These are phyloP conservation scores for Agapetus fuscipes DNA, from an alignment of 2,888 invertebrate species.

Conservation along the genomic window DNA sequence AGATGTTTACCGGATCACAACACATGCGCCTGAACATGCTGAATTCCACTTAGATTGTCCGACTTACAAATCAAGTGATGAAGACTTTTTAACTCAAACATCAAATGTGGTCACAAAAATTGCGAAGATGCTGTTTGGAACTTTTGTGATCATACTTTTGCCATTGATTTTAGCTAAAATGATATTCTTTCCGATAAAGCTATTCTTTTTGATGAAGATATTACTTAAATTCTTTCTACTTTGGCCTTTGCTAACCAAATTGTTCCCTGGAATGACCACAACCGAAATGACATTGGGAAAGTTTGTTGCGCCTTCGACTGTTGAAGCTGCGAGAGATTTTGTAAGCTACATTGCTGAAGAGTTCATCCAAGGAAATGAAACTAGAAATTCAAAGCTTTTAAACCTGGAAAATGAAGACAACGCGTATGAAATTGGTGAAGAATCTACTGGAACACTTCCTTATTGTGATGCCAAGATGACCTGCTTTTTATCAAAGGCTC, in stretches of 20 bases:
- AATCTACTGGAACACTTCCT: background rate
- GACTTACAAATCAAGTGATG: slow-evolving; percentile 24
- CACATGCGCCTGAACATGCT: slow-evolving; percentile 17
- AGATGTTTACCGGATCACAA: slow-evolving; percentile 5
- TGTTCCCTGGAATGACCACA: slow-evolving; percentile 32
- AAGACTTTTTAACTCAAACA: slow-evolving; percentile 12
- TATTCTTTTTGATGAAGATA: slow-evolving; percentile 35
- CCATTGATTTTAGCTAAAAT: slow-evolving; percentile 38
- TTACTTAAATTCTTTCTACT: slow-evolving; percentile 37
- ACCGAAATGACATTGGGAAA: slow-evolving; percentile 9
- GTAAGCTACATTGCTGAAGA: slow-evolving; percentile 5
- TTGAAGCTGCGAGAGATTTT: slow-evolving; percentile 11
- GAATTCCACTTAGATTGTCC: slow-evolving; percentile 9
- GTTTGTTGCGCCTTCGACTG: slow-evolving; percentile 2
- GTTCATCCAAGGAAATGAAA: slow-evolving; percentile 5
- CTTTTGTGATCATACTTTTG: slow-evolving; percentile 34
- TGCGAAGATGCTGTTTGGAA: slow-evolving; percentile 41
- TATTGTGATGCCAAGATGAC: slow-evolving; percentile 13
- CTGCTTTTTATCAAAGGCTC: slow-evolving; percentile 10
- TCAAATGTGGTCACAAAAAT: slow-evolving; percentile 28
- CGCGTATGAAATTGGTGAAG: background rate
- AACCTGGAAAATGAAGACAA: background rate
- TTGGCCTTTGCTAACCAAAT: slow-evolving; percentile 41
- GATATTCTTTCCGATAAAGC: slow-evolving; percentile 33
- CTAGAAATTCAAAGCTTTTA: slow-evolving; percentile 7